Percentiles rank a stretch among this genome's conserved stretches.
These are phyloP conservation scores for Drosophila sp. DNA, from an alignment of 1,140 invertebrate genomes.

Conservation along the genomic window DNA sequence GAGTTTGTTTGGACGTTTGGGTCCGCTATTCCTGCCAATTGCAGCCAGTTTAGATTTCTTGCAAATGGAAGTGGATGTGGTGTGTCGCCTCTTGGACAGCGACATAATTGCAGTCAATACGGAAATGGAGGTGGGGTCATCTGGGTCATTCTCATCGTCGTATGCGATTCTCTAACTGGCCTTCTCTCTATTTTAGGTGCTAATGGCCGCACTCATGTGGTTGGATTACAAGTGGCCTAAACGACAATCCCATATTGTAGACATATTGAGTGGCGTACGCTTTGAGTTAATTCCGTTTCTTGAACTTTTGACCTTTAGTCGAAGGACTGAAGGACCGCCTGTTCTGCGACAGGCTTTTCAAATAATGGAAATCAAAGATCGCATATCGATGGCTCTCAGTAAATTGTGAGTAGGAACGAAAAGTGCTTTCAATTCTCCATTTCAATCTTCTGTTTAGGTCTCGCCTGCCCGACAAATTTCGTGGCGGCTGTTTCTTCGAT, in stretches of 20 bases:
- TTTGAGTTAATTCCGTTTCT: constrained; percentile 26
- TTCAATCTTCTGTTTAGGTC: background rate
- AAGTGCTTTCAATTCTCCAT: background rate
- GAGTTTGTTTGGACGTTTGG: background rate
- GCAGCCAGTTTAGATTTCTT: constrained; percentile 10
- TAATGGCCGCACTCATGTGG: constrained; percentile 18
- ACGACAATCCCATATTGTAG: background rate
- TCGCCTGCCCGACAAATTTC: background rate
- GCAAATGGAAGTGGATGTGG: background rate
- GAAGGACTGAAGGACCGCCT: background rate
- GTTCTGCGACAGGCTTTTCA: background rate
- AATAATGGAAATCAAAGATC: background rate
- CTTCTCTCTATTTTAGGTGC: background rate
- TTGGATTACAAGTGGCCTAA: constrained; percentile 17
- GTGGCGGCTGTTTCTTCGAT: background rate
- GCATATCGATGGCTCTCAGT: background rate
- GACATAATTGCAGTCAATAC: constrained; percentile 25
- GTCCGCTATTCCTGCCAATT: background rate
- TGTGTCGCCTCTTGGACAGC: background rate
- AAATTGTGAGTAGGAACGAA: background rate
- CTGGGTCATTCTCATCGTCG: no score
- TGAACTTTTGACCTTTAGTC: background rate
- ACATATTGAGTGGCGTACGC: background rate
- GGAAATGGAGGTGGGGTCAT: constrained; percentile 32
- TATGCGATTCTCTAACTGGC: no score